Base-by-base conservation (phyloP, 2,888 invertebrate species). In the Tachina lurida region DNA sequence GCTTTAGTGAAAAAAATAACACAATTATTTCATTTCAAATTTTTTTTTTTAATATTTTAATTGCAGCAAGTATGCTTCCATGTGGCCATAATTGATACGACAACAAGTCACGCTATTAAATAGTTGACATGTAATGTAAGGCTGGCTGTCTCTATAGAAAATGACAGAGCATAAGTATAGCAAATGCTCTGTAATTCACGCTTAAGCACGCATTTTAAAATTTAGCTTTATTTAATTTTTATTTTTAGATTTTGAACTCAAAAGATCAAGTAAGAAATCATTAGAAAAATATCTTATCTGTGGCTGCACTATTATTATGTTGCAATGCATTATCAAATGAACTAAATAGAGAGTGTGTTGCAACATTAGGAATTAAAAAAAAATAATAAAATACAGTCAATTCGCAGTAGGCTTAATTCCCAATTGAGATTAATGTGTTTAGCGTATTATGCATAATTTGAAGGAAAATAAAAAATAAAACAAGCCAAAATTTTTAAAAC, bases 201-300 rank as follows among this genome's bases (percentile, higher is more conserved):
- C n/a, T 22, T 60, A 17, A 45, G 15, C 58, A 63, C 54, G 45
- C 39, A 73, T 45, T 71, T 71, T 54, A 4, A 56, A 63, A 63
- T 68, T n/a, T 19, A 43, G 10, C 12, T 70, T 22, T 47, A 41
- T 47, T 31, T 65, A 41, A 74, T 49, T 62, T 54, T n/a, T 60
- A 31, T 80, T 73, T 67, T 71, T 31, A 65, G 77, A 73, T 75
- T 65, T 77, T 73, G 71, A 77, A 73, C 76, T 65, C 58, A 39
- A 31, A 65, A 77, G 77, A 65, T 76, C 71, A 71, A 77, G 12
- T 45, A 56, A 49, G 62, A 70, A 65, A 70, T 67, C n/a, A 52
- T 56, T 63, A n/a, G 52, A 67, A 73, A 52, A n/a, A 13, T 45
- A 45, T 81, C 74, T 81, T 67, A 81, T 81, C 74, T 67, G 41